Evolutionary conservation across 2,888 invertebrate species (phyloP), one percentile per base, ranked within the genome.

Genomic region (Melikaiella ostensackeni): DNA sequence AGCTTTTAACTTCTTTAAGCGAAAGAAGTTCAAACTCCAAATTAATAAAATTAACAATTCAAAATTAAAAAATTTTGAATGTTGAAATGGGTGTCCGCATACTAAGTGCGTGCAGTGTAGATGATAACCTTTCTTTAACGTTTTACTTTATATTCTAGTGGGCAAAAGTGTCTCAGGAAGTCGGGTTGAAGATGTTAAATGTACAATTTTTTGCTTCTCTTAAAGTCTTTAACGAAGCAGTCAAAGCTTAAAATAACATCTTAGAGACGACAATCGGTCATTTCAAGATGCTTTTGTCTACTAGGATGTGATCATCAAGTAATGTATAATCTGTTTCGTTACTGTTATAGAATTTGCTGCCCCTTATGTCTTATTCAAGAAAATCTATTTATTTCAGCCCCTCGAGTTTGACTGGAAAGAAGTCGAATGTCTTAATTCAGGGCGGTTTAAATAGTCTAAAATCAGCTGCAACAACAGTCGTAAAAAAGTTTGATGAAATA

Each of bases 401-500:
- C 75, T 95, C 96, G 87, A 95, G 95, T 90, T 93, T 97, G 91
- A 96, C 97, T 57, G 95, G 96, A 63, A 97, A 97, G 92, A 97
- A 97, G 89, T 97, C 97, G 8, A 97, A 97, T 90, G 97, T 97
- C 92, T 93, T 97, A 62, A 93, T 97, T 73, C 96, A 97, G 92
- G 97, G 97, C 80, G 97, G 97, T 59, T 92, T 97, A 61, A 97
- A 96, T 89, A 97, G 97, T 87, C 93, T 98, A 57, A 97, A 97
- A 90, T 96, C 95, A 19, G 97, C 96, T 0, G 97, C 97, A 0
- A 97, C 95, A 2, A 95, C 96, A 59, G 94, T 98, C 89, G 97
- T 95, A 30, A 97, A 97, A 88, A 97, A 97, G 88, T 95, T 97
- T 86, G 98, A 97, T 89, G 98, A 97, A 91, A 96, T 98, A 90